Base-by-base conservation (phyloP, 2,888 invertebrate species). In the Papilio elwesi region DNA sequence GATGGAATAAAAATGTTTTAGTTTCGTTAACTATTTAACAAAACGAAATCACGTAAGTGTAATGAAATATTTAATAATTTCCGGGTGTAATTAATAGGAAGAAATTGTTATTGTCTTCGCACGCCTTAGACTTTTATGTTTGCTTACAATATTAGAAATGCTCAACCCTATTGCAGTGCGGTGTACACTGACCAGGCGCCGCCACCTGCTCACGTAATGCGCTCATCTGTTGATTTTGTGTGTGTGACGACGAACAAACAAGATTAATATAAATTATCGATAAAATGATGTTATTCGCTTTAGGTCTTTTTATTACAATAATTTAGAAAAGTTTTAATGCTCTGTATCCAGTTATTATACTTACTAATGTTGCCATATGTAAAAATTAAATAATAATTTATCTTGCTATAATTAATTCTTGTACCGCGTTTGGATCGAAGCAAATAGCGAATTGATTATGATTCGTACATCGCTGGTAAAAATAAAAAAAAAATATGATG, bases 171-270 rank as follows among this genome's bases (percentile, higher is more conserved):
- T 43, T 64, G 26, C 36, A 12, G 51, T 73, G 55, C 55, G 62
- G 64, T n/a, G 69, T 64, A 38, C 13, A 68, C 12, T 47, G 52
- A 51, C 26, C 1, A 4, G 2, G 4, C 1, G 26, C 9, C 38
- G 65, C 43, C 68, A 69, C 57, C 69, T 73, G 73, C 69, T 51
- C 13, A 65, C 68, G 11, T 51, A 73, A 16, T 47, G 16, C 26
- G 47, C 15, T 36, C 48, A 53, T 71, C 48, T 66, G 47, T 55
- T 71, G 16, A 47, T 62, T 67, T 68, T 63, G 16, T 63, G 36
- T 53, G 36, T 55, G 64, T n/a, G 55, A 63, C 59, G 48, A 55
- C 26, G 36, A 65, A 65, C 53, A 47, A 64, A 70, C n/a, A 47
- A 11, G 11, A 68, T 36, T 57, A 15, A 16, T 48, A 49, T 66